Percentiles rank a stretch among this genome's conserved stretches.
Evolutionary conservation across 1,140 invertebrate species (phyloP).

Genomic region (Rhagoletis zephyria): DNA sequence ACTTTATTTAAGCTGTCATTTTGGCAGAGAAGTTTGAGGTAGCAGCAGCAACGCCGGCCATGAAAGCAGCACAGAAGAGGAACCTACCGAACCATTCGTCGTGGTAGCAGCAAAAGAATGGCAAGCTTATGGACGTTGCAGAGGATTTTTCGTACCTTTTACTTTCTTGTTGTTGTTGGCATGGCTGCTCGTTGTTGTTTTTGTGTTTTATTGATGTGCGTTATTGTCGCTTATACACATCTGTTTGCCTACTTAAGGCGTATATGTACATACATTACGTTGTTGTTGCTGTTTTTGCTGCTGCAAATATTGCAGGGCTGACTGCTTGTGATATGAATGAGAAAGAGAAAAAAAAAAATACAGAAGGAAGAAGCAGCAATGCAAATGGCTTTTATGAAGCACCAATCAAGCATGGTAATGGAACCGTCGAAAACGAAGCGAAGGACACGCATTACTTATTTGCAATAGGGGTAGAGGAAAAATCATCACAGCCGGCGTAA

Average conservation of each 20-base stretch:
- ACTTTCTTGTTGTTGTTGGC: neutral
- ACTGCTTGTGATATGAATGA: neutral
- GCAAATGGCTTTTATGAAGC: neutral
- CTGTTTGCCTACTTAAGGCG: neutral
- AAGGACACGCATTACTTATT: neutral
- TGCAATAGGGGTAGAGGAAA: neutral
- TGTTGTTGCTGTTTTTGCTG: neutral
- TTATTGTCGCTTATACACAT: neutral
- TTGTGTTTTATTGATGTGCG: constrained; percentile 14
- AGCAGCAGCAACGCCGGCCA: neutral
- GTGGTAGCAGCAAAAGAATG: neutral
- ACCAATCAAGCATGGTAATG: too few relatives aligned
- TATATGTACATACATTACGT: neutral
- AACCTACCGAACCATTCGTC: too few relatives aligned
- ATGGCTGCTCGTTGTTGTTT: neutral
- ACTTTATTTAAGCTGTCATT: neutral
- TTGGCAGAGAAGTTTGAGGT: neutral
- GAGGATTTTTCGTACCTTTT: neutral
- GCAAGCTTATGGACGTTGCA: neutral
- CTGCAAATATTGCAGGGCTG: too few relatives aligned
- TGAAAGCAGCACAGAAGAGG: neutral
- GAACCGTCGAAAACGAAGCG: neutral
- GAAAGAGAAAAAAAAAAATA: neutral
- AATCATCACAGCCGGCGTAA: neutral
- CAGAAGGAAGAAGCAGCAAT: neutral